These are phyloP conservation scores for Polymixis lichenea DNA, from an alignment of 2,888 invertebrate species.

Conservation along the genomic window DNA sequence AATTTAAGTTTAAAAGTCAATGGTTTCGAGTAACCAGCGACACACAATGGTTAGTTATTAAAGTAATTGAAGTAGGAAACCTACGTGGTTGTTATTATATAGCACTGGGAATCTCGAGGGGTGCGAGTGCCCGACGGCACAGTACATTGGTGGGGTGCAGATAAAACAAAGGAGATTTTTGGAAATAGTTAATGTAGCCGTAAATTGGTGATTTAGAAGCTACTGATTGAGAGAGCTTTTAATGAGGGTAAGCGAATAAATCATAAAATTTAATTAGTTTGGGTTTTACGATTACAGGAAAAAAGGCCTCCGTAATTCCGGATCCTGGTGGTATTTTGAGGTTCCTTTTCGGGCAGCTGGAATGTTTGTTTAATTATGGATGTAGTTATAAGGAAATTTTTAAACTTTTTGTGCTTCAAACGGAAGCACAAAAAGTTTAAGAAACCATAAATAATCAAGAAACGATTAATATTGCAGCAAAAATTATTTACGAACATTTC, in stretches of 20 bases:
- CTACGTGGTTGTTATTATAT: slow-evolving; percentile 70
- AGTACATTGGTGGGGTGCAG: slow-evolving; percentile 44
- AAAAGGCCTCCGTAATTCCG: background rate
- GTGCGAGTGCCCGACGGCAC: slow-evolving; percentile 43
- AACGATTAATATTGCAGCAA: slow-evolving; percentile 23
- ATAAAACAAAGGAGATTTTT: slow-evolving; percentile 56
- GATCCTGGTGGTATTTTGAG: background rate
- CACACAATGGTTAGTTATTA: slow-evolving; percentile 79
- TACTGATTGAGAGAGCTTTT: slow-evolving; percentile 38
- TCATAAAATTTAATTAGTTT: slow-evolving; percentile 16
- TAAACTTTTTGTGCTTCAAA: no score
- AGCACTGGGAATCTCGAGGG: slow-evolving; percentile 56
- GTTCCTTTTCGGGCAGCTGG: background rate
- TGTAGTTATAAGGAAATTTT: background rate
- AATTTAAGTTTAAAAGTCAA: slow-evolving; percentile 65
- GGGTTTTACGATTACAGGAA: slow-evolving; percentile 8
- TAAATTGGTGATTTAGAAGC: slow-evolving; percentile 38
- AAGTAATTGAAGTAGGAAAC: slow-evolving; percentile 81
- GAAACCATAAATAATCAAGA: slow-evolving; percentile 27
- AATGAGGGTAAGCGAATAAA: slow-evolving; percentile 24
- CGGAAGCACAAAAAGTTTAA: background rate
- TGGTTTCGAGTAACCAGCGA: slow-evolving; percentile 63
- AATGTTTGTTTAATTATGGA: background rate
- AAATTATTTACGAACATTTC: slow-evolving; percentile 31
- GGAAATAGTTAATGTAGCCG: slow-evolving; percentile 45